Conservation (phyloP, 2,113 vertebrate species). For the Hippoglossus stenolepis region DNA sequence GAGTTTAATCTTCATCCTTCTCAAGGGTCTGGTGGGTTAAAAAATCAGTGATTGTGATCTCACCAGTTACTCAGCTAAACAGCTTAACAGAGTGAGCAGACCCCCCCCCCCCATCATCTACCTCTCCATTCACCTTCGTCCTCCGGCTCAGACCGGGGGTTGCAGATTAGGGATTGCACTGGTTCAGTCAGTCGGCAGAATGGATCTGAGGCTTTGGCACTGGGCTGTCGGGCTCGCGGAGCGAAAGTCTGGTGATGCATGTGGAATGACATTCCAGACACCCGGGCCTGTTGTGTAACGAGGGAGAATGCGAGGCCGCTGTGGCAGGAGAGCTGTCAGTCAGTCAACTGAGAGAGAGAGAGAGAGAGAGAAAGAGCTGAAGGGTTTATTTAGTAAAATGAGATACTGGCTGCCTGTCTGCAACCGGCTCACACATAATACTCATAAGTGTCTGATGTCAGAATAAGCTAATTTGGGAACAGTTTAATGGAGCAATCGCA, state of each 20-base stretch:
- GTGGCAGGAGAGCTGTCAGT: constrained; percentile 65
- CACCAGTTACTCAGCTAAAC: constrained; percentile 54
- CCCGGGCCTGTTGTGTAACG: constrained; percentile 78
- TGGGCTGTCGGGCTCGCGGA: constrained; percentile 34
- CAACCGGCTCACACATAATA: background rate
- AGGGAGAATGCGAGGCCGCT: constrained; percentile 81
- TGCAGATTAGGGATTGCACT: constrained; percentile 45
- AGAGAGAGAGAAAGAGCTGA: background rate
- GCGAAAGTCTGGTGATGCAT: constrained; percentile 74
- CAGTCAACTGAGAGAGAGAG: constrained; percentile 31
- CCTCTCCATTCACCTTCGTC: background rate
- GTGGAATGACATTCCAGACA: constrained; percentile 83
- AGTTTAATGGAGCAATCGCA: too few species aligned
- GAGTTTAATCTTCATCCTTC: constrained; percentile 68
- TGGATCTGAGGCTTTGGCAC: constrained; percentile 47
- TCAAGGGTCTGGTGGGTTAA: constrained; percentile 38
- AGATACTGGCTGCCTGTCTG: constrained; percentile 22
- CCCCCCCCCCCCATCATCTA: too few species aligned
- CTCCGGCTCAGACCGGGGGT: constrained; percentile 35
- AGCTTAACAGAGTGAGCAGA: constrained; percentile 35
- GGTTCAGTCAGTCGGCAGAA: constrained; percentile 47
- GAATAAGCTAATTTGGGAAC: background rate
- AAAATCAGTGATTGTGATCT: constrained; percentile 33
- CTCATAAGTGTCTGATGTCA: background rate
- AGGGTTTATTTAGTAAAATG: constrained; percentile 30